Evolutionary conservation across 2,888 invertebrate species (phyloP), one percentile per base, ranked within the genome.

Genomic region (Eilema caniola): DNA sequence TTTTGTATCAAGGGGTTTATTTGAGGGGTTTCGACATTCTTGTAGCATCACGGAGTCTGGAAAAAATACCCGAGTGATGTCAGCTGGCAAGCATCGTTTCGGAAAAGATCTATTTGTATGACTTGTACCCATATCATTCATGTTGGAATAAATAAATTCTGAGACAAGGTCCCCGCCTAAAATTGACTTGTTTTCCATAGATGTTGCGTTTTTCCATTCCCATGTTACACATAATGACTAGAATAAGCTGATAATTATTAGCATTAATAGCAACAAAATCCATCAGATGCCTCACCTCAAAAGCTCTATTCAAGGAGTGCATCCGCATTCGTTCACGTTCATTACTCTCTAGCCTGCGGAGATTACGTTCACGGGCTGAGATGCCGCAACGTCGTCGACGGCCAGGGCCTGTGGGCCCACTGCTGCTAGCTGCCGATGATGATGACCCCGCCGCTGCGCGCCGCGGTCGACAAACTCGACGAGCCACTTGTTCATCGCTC

Each of bases 301-400:
- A 98, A 23, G 98, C 98, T 87, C 98, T 98, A 89, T 98, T 98
- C 71, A 98, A 96, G 67, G 98, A 98, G 90, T 98, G 98, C 98
- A 98, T 98, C 83, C 98, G 96, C 97, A 98, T 98, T 71, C 98
- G 96, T 92, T 98, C 98, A 67, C 98, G 95, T 90, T 98, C 98
- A 90, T 98, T 98, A 91, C 98, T 98, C 93, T 98, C 98, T 67
- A 98, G 96, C 71, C 98, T 96, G 66, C 98, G 96, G 73, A 98
- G 94, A 92, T 98, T 98, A 76, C 98, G 96, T 88, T 98, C 98
- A 70, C 98, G 96, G 3, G 98, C 98, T 72, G 97, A 98, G 72
- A 98, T 95, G 7, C 97, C 97, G 80, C 97, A 97, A 87, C 97
- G 97, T 79, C 98, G 96, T 82, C 97, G 94, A n/a, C 97, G 92